Evolutionary conservation across 2,888 invertebrate species (phyloP), one percentile per base, ranked within the genome.

Genomic region (Aelia acuminata): DNA sequence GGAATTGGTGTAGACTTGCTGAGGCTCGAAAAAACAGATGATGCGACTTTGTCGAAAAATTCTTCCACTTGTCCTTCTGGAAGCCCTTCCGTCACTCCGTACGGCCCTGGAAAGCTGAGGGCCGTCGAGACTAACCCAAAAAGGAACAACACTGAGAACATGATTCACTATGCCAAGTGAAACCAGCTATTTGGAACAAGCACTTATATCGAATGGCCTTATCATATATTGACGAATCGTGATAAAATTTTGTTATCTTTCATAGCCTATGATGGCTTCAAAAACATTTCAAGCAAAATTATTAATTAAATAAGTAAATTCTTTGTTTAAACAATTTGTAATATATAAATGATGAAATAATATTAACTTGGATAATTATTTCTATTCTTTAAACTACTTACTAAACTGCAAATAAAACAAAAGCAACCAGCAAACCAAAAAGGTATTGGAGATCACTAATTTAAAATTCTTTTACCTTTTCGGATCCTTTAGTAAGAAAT

Each of bases 51-150:
- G n/a, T 80, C 80, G 43, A 80, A 80, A n/a, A n/a, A 80, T 26
- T 43, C 80, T 15, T 80, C 80, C 5, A 80, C 43, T 47, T 43
- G 43, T 3, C n/a, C 13, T n/a, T 80, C 80, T 13, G 80, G 43
- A 43, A 80, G 80, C 3, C 80, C 80, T 80, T 80, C 80, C 11
- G 80, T 43, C 22, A 80, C 80, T 43, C 80, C 80, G n/a, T 43
- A n/a, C 1, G 80, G 80, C n/a, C 80, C 80, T n/a, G 80, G 80
- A 15, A 80, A 47, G 15, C 80, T n/a, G 11, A 80, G 43, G 80
- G 80, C 80, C 3, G 80, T 80, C 20, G 80, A 80, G 1, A 80
- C 43, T n/a, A 80, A 80, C 43, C 80, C 80, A n/a, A 80, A 80
- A 3, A 47, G 43, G 22, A 80, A 80, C 80, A 80, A 15, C 80